Evolutionary conservation across 2,113 vertebrate genomes (phyloP).

Genomic region (Anarhynchus alexandrinus): DNA sequence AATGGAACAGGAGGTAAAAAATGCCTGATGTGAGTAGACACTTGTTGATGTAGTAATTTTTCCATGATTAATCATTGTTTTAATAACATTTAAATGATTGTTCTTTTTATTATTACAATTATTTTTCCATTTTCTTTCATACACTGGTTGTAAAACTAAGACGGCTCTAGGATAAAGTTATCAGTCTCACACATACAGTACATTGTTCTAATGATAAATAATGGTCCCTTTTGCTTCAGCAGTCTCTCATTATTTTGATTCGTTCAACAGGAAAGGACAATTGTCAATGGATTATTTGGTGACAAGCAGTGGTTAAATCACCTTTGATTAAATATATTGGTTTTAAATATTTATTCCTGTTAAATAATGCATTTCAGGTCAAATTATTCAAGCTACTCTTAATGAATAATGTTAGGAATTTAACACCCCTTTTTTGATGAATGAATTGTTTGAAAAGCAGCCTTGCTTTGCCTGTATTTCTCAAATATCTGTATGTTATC

Average conservation of each 20-base stretch:
- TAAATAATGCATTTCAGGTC: background rate
- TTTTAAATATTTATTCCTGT: conserved; percentile 11
- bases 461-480: background rate
- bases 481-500: background rate
- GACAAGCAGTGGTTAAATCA: background rate
- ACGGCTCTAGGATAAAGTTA: background rate
- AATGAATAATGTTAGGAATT: background rate
- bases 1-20: background rate
- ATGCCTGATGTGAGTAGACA: background rate
- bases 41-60: background rate
- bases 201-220: background rate
- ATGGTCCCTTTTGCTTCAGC: background rate
- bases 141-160: background rate
- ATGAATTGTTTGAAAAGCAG: background rate
- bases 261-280: background rate
- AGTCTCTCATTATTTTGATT: background rate
- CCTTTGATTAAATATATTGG: background rate
- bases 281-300: background rate
- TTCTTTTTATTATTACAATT: background rate
- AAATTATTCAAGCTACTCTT: background rate
- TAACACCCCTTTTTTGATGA: background rate
- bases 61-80: background rate
- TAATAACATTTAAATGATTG: background rate
- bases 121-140: background rate
- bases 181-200: background rate